A percentile compares a stretch with the other conserved stretches of the same genome.
These are phyloP conservation scores for Molorchus minor DNA, from an alignment of 2,888 invertebrate genomes.

Conservation along the genomic window DNA sequence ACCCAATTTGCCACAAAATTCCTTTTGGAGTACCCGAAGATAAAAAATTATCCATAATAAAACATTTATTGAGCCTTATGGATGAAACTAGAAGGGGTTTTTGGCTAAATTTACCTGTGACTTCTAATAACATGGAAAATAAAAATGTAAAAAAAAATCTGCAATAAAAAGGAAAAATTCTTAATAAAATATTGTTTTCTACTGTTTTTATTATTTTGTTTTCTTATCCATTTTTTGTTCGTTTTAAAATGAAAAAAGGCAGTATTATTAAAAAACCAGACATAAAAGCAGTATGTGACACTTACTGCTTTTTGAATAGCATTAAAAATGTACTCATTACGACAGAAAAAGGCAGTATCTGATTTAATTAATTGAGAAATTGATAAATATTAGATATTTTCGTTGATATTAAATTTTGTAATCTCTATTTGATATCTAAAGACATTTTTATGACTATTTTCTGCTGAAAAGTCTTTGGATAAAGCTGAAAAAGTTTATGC, in stretches of 20 bases:
- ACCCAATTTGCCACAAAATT: neutral
- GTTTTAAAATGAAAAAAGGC: neutral
- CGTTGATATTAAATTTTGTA: neutral
- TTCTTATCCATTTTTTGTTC: neutral
- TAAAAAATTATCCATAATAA: neutral
- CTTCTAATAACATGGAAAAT: neutral
- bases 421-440: neutral
- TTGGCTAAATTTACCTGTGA: neutral
- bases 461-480: neutral
- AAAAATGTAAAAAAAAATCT: neutral
- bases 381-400: neutral
- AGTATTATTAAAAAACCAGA: neutral
- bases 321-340: neutral
- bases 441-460: neutral
- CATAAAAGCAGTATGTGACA: neutral
- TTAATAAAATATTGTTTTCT: neutral
- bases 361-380: neutral
- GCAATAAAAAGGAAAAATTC: neutral
- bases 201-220: neutral
- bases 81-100: neutral
- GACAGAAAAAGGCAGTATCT: neutral
- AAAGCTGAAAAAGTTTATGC: neutral
- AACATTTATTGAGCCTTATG: neutral
- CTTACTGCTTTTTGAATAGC: neutral
- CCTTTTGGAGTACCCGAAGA: neutral